These are phyloP conservation scores for Apamea epomidion DNA, from an alignment of 2,888 invertebrate species.

Conservation along the genomic window DNA sequence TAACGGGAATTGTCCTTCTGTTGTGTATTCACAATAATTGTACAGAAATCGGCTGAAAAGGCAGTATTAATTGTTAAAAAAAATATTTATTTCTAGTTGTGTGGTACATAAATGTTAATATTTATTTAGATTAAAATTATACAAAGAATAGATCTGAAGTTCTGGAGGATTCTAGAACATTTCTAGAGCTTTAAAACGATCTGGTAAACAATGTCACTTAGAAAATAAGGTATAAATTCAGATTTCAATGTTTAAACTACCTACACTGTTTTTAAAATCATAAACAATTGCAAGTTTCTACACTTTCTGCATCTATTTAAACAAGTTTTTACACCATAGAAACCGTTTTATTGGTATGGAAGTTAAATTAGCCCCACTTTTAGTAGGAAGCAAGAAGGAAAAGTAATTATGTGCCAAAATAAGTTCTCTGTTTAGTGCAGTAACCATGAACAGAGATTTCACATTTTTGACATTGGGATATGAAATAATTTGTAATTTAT, in stretches of 20 bases:
- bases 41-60: slow-evolving; percentile 56
- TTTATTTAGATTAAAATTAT: slow-evolving; percentile 60
- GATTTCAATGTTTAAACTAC: background rate
- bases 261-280: background rate
- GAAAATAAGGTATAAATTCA: slow-evolving; percentile 22
- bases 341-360: slow-evolving; percentile 5
- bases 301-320: background rate
- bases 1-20: background rate
- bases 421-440: slow-evolving; percentile 38
- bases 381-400: background rate
- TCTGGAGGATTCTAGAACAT: slow-evolving; percentile 31
- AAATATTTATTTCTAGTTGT: slow-evolving; percentile 56
- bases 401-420: slow-evolving; percentile 29
- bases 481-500: background rate
- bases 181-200: slow-evolving; percentile 36
- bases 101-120: slow-evolving; percentile 55
- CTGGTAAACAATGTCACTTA: slow-evolving; percentile 21
- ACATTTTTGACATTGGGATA: background rate
- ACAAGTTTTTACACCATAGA: slow-evolving; percentile 1
- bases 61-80: slow-evolving; percentile 62
- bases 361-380: background rate
- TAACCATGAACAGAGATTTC: background rate
- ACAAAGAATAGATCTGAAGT: slow-evolving; percentile 28
- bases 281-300: background rate
- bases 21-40: slow-evolving; percentile 42